Base-by-base conservation (phyloP, 2,888 invertebrate genomes). In the Syrista parreyssii region DNA sequence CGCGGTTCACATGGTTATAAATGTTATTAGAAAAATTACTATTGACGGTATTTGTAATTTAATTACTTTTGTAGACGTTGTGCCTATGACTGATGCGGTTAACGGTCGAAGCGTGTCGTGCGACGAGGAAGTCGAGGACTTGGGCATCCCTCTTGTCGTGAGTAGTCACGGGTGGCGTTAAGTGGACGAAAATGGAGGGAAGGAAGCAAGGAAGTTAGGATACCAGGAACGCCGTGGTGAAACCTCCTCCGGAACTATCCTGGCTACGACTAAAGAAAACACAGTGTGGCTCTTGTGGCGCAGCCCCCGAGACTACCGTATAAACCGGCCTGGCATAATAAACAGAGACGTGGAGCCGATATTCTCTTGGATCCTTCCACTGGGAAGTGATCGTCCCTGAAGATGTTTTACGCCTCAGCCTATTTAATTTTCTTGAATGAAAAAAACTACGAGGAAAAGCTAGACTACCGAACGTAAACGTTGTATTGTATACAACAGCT, bases 251-350 rank as follows among this genome's bases (percentile, higher is more conserved):
- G 55, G 9, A 55, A 55, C 55, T 55, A 55, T 55, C 55, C 55
- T 55, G 55, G 23, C 55, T 15, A 15, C 55, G 55, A 55, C 55
- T 55, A 55, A 55, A 55, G 55, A 55, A 55, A 55, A 55, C 55
- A 55, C 23, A 55, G 55, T 55, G 55, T 55, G 55, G 71, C 23
- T 71, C 71, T 71, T 33, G 31, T 71, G 71, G 33, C 71, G 71
- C 71, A 33, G 71, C 71, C 31, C 71, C 9, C 71, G 71, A 4
- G 71, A 71, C 32, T 71, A 71, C 71, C 31, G 71, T 71, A 71
- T 71, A 71, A 71, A 71, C 71, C 31, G 71, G 31, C 71, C 31
- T 71, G 71, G 71, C 31, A 71, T 71, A 71, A 71, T 71, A 71
- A 71, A 71, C 71, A 71, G 9, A 71, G 23, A 71, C 31, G 33